phyloP scores from a whole-genome alignment of 2,888 invertebrate genomes.

The Drosophila suboccidentalis region DNA sequence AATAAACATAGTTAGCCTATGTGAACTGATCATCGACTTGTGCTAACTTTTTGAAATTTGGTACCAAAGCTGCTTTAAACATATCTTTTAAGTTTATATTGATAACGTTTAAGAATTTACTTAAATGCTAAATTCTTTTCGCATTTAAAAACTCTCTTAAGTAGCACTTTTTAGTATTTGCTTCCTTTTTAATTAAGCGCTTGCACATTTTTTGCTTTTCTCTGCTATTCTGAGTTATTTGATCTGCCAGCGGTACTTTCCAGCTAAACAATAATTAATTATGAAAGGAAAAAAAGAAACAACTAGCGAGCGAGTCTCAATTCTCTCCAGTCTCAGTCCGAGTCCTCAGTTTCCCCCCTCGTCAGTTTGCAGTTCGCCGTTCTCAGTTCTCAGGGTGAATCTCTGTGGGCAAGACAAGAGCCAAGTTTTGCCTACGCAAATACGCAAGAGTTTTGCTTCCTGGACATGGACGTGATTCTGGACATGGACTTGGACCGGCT shows the following conservation, averaged over 20 bases:
- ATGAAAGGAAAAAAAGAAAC: slow-evolving; percentile 66
- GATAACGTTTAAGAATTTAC: not conserved
- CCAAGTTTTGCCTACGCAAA: slow-evolving; percentile 81
- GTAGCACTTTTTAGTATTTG: slow-evolving; percentile 3
- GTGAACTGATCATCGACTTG: not conserved
- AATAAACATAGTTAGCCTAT: too few species aligned
- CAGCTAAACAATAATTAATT: slow-evolving; percentile 80
- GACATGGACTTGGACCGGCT: slow-evolving; percentile 39
- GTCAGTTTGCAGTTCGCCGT: not conserved
- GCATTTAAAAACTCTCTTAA: not conserved
- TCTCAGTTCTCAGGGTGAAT: slow-evolving; percentile 20
- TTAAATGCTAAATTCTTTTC: not conserved
- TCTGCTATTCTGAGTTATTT: slow-evolving; percentile 43
- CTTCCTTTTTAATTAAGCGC: slow-evolving; percentile 51
- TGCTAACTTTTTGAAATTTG: not conserved
- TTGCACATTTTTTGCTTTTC: slow-evolving; percentile 36
- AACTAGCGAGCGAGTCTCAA: slow-evolving; percentile 42
- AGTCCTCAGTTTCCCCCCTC: not conserved
- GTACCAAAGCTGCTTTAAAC: not conserved
- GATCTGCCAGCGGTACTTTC: slow-evolving; percentile 65
- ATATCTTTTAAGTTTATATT: not conserved
- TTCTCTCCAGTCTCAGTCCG: slow-evolving; percentile 11
- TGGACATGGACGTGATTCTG: slow-evolving; percentile 59
- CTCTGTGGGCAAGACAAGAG: slow-evolving; percentile 54
- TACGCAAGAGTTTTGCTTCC: slow-evolving; percentile 75